Percentiles rank a stretch among this genome's conserved stretches.
These are phyloP conservation scores for Todus mexicanus DNA, from an alignment of 2,797 vertebrate species.

Conservation along the genomic window DNA sequence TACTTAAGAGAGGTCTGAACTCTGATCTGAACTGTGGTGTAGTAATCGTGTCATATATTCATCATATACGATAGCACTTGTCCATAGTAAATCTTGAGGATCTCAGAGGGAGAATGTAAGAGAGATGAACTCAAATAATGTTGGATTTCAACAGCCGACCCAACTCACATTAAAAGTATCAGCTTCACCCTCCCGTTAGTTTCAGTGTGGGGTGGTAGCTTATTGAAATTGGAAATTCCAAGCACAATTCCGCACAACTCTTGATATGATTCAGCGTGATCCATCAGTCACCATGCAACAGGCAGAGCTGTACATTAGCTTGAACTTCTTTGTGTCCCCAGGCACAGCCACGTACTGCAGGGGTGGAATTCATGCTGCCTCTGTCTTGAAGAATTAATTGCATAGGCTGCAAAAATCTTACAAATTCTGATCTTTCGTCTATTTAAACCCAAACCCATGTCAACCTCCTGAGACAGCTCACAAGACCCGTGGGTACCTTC, in stretches of 20 bases:
- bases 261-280: neutral
- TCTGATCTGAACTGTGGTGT: neutral
- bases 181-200: neutral
- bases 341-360: neutral
- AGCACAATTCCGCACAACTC: neutral
- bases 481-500: neutral
- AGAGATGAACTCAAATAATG: neutral
- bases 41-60: neutral
- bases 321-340: neutral
- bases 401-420: neutral
- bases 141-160: neutral
- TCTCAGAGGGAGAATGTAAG: neutral
- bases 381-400: neutral
- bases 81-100: neutral
- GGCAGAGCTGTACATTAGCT: neutral
- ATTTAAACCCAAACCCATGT: neutral
- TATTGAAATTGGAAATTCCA: neutral
- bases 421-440: neutral
- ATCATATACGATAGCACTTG: neutral
- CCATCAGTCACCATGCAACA: fast-evolving
- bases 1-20: neutral
- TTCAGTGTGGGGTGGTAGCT: neutral
- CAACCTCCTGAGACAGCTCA: neutral
- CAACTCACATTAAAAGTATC: neutral
- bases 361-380: neutral